Base-by-base conservation (phyloP, 2,113 vertebrate genomes). In the Oryzias curvinotus region DNA sequence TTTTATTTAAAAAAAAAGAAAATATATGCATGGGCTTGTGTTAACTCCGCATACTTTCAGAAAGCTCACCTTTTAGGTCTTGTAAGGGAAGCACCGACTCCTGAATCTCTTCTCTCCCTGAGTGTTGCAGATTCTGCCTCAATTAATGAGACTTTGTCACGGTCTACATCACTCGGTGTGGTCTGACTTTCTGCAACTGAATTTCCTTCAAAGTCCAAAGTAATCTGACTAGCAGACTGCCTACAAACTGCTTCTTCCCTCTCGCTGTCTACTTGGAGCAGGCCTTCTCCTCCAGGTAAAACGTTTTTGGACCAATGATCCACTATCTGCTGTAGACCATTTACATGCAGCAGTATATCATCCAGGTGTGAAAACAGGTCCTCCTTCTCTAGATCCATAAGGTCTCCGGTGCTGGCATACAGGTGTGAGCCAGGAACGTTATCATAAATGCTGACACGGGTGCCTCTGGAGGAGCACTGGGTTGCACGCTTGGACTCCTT, bases 351-450 rank as follows among this genome's bases (percentile, higher is more conserved):
- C 80, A 98, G 78, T 51, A 99, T 94, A 71, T 97, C 97, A 53
- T 96, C 96, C 72, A 98, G 68, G 70, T 95, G 95, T 5, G 96
- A 95, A 68, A 98, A 95, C 61, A 98, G 83, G 52, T 95, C 94
- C 60, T 96, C 96, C 67, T 94, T 95, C 78, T 96, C 97, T 70
- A 98, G 80, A 80, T 98, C 96, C 80, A 98, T 72, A 23, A 99
- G 92, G 67, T 99, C 97, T 0, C 97, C 97, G 0, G 97, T 98
- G 83, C 96, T 98, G 64, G 96, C 97, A 0, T 96, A 98, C 55
- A 99, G 87, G 54, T 99, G 97, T 3, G 95, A 97, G 50, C 95
- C 93, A 0, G 97, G 97, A 18, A 99, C 97, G 0, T 99, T 99
- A 78, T 99, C 92, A 0, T 93, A 93, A 19, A 92, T 84, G 45